Conservation (phyloP, 2,113 vertebrate species). For the Tragelaphus imberbis region DNA sequence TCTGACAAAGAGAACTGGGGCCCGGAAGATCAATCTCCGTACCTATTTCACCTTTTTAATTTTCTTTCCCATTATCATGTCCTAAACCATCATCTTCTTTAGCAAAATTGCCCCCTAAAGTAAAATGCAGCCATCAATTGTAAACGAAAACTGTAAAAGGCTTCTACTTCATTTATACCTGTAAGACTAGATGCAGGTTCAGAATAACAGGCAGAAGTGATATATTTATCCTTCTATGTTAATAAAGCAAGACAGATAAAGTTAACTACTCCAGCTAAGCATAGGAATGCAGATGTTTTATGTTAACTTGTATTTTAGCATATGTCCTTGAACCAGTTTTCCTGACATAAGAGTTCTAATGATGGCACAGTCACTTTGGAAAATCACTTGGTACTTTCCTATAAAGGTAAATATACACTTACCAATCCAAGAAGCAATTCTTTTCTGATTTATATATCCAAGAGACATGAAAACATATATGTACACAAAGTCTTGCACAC, state of each 20-base stretch:
- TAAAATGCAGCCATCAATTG: conserved; percentile 43
- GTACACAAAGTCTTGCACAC: neutral
- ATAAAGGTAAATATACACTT: neutral
- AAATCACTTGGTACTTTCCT: neutral
- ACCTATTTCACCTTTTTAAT: conserved; percentile 58
- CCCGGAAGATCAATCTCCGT: conserved; percentile 34
- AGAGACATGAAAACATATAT: neutral
- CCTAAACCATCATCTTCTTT: conserved; percentile 53
- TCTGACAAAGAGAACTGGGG: neutral
- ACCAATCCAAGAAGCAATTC: neutral
- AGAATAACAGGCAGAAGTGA: neutral
- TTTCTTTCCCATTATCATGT: conserved; percentile 62
- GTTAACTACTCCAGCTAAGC: neutral
- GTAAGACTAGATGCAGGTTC: neutral
- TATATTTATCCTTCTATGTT: neutral
- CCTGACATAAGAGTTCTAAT: neutral
- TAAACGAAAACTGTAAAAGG: conserved; percentile 38
- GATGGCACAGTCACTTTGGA: neutral
- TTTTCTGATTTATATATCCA: neutral
- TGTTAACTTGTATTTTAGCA: neutral
- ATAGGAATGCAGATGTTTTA: neutral
- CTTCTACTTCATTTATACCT: neutral
- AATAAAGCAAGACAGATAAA: neutral
- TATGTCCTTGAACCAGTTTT: neutral
- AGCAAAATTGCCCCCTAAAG: conserved; percentile 50